Conservation (phyloP, 2,797 vertebrate genomes). For the Ataeniobius toweri region DNA sequence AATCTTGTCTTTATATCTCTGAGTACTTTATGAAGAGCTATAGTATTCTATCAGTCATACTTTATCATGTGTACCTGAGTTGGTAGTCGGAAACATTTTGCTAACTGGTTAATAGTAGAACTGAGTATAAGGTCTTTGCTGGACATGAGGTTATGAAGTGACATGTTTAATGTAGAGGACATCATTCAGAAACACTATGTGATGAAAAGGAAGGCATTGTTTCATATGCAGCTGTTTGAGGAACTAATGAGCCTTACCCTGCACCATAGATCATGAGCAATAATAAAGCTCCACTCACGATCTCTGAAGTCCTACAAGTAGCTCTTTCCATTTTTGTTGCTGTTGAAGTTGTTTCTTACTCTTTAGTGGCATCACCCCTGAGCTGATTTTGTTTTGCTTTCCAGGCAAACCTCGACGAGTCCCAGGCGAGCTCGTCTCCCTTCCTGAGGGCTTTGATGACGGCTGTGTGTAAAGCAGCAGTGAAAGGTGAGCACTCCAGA, state of each 20-base stretch:
- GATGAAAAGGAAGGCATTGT: not conserved
- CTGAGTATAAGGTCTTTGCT: not conserved
- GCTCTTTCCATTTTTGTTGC: constrained; percentile 2
- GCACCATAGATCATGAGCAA: not conserved
- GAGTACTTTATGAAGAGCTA: not conserved
- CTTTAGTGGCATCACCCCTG: not conserved
- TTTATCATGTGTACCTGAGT: not conserved
- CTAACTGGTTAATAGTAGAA: not conserved
- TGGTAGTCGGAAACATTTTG: not conserved
- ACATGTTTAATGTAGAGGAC: not conserved
- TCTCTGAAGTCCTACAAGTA: not conserved
- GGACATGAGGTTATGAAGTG: constrained; percentile 4
- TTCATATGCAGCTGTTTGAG: not conserved
- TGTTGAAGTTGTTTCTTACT: not conserved
- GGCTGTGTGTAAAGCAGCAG: constrained; percentile 96
- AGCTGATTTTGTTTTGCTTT: constrained; percentile 40
- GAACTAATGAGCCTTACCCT: not conserved
- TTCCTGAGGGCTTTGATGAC: constrained; percentile 99
- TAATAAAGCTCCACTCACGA: too few relatives aligned
- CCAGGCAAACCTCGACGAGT: constrained; percentile 94
- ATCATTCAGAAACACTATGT: too few relatives aligned
- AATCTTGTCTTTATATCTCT: not conserved
- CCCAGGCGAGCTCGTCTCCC: constrained; percentile 93
- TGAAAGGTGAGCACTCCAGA: constrained; percentile 86
- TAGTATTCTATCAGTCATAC: not conserved